Conservation (phyloP, 2,888 invertebrate genomes). For the Deilephila elpenor region DNA sequence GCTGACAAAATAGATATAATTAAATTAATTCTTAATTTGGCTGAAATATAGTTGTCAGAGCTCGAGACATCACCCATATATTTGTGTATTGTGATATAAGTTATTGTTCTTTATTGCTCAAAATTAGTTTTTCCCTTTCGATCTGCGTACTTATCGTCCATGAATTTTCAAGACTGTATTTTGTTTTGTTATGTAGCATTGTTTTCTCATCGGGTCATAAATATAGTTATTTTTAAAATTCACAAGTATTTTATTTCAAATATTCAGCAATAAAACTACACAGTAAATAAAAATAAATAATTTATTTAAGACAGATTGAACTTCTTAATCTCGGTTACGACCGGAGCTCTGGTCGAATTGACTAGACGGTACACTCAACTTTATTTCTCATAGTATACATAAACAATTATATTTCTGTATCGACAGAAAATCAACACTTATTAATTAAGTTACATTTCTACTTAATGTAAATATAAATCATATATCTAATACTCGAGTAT, state of each 20-base stretch:
- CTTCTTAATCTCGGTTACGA: constrained; percentile 69
- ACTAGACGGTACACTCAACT: constrained; percentile 83
- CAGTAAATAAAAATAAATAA: constrained; percentile 81
- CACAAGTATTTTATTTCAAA: constrained; percentile 28
- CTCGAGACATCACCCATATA: constrained; percentile 60
- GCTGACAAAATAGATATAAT: too few relatives aligned
- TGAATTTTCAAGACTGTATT: constrained; percentile 84
- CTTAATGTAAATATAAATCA: constrained; percentile 81
- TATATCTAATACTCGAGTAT: constrained; percentile 84
- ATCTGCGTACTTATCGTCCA: constrained; percentile 81
- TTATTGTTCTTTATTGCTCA: constrained; percentile 75
- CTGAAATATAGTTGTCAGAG: constrained; percentile 37
- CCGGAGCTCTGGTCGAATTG: constrained; percentile 80
- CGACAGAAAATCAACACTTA: constrained; percentile 83
- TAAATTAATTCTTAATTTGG: too few relatives aligned
- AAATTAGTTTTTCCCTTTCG: constrained; percentile 67
- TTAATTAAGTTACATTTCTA: constrained; percentile 79
- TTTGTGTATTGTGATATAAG: constrained; percentile 78
- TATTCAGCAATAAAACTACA: constrained; percentile 57
- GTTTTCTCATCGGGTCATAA: constrained; percentile 80
- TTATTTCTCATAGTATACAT: constrained; percentile 76
- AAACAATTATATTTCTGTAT: constrained; percentile 78
- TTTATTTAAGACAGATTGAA: constrained; percentile 78
- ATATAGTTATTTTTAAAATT: constrained; percentile 82
- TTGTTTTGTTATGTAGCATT: constrained; percentile 81